Percentiles rank a stretch among this genome's conserved stretches.
phyloP scores from a whole-genome alignment of 30 jellyfish, hydroid and myxozoan genomes.

The Cassiopea andromeda region DNA sequence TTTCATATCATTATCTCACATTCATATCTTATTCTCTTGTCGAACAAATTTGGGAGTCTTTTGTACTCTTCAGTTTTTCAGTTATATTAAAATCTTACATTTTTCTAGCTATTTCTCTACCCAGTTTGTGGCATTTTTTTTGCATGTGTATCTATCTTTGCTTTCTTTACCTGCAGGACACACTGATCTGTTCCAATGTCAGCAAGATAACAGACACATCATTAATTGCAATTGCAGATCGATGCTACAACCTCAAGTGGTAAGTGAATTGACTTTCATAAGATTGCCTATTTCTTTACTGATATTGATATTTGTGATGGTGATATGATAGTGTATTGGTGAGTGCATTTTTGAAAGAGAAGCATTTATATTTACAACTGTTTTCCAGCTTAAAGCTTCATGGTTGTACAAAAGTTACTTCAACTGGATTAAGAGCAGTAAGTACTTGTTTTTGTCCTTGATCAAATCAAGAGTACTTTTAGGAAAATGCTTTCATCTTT shows the following conservation, averaged over 20 bases:
- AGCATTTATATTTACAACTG: neutral
- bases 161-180: constrained; percentile 26
- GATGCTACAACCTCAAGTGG: constrained; percentile 49
- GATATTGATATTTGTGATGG: too few species aligned
- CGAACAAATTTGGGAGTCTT: too few species aligned
- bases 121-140: neutral
- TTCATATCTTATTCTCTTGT: too few species aligned
- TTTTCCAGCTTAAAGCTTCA: constrained; percentile 55
- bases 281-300: too few species aligned
- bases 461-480: neutral
- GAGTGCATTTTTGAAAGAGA: neutral
- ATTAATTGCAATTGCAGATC: constrained; percentile 53
- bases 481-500: neutral
- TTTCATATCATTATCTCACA: too few species aligned
- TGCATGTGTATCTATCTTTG: neutral
- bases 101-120: neutral
- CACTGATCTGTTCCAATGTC: constrained; percentile 40
- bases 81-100: too few species aligned
- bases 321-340: neutral
- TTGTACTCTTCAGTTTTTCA: too few species aligned
- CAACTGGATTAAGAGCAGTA: constrained; percentile 72
- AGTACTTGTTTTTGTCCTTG: neutral
- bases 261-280: neutral
- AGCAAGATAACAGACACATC: constrained; percentile 37
- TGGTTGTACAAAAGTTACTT: constrained; percentile 52